Percentiles rank a stretch among this genome's conserved stretches.
Evolutionary conservation across 2,113 vertebrate species (phyloP).

Genomic region (Circaetus gallicus): DNA sequence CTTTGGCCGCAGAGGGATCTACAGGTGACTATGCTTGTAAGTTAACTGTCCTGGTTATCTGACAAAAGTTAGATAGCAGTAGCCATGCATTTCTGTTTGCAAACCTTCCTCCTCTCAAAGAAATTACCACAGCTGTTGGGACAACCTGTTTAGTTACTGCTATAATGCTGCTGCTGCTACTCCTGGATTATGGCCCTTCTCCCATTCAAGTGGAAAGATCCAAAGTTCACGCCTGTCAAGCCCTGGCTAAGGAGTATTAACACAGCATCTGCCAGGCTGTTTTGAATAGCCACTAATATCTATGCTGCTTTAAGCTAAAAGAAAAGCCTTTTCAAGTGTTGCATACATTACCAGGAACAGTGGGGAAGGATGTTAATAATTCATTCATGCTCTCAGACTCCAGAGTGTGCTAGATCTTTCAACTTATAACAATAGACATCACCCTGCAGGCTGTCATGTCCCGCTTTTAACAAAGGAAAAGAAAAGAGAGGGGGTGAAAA

Average conservation of each 20-base stretch:
- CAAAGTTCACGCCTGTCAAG: not conserved
- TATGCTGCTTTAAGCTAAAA: not conserved
- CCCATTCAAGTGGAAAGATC: not conserved
- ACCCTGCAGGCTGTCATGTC: slow-evolving; percentile 41
- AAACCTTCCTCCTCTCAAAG: not conserved
- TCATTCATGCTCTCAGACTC: slow-evolving; percentile 57
- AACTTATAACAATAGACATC: slow-evolving; percentile 55
- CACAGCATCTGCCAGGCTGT: not conserved
- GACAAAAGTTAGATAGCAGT: not conserved
- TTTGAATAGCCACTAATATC: slow-evolving; percentile 5
- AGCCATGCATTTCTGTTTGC: not conserved
- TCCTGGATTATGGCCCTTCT: not conserved
- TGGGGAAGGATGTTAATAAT: slow-evolving; percentile 61
- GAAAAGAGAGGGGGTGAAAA: not conserved
- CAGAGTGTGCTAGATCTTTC: slow-evolving; percentile 50
- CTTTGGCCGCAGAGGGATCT: not conserved
- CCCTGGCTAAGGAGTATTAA: not conserved
- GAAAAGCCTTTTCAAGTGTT: slow-evolving; percentile 39
- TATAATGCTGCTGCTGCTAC: not conserved
- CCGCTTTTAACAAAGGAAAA: slow-evolving; percentile 29
- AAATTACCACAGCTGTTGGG: not conserved
- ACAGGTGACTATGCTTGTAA: not conserved
- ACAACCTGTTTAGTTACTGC: not conserved
- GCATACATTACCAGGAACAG: slow-evolving; percentile 54
- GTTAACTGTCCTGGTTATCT: not conserved